Conservation (phyloP, 2,113 vertebrate genomes). For the Oreochromis spilurus region DNA sequence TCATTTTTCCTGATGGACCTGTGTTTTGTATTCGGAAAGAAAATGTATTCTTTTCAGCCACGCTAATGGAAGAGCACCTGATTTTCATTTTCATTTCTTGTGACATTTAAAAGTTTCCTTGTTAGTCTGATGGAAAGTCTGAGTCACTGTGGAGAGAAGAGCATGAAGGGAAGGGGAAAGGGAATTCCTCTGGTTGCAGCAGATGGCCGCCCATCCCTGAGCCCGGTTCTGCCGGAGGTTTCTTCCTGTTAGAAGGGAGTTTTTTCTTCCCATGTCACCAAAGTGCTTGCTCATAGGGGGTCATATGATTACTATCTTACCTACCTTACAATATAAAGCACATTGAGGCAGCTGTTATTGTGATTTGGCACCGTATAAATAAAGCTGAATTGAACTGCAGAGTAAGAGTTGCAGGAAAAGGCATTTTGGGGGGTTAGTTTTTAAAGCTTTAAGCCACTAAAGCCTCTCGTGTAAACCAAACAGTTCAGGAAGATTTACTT, state of each 20-base stretch:
- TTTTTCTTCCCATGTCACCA: neutral
- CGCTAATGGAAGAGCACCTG: neutral
- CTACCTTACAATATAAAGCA: neutral
- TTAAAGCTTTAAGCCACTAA: neutral
- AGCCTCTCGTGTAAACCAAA: neutral
- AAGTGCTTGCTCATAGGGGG: neutral
- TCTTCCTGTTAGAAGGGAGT: neutral
- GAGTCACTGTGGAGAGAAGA: neutral
- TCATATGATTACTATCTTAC: neutral
- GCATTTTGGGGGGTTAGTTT: neutral
- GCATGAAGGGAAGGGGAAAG: neutral
- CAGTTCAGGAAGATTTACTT: neutral
- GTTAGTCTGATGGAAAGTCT: neutral
- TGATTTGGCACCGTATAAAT: neutral
- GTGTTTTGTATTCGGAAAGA: neutral
- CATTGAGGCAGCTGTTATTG: neutral
- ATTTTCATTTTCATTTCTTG: neutral
- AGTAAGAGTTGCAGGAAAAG: neutral
- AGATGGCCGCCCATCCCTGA: neutral
- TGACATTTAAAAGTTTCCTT: conserved; percentile 9
- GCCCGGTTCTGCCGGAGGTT: rapidly evolving
- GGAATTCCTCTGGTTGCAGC: neutral
- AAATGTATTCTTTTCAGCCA: neutral
- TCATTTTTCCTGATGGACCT: neutral
- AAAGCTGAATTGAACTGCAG: neutral